Evolutionary conservation across 1,140 invertebrate species (phyloP).

Genomic region (Drosophila mojavensis): DNA sequence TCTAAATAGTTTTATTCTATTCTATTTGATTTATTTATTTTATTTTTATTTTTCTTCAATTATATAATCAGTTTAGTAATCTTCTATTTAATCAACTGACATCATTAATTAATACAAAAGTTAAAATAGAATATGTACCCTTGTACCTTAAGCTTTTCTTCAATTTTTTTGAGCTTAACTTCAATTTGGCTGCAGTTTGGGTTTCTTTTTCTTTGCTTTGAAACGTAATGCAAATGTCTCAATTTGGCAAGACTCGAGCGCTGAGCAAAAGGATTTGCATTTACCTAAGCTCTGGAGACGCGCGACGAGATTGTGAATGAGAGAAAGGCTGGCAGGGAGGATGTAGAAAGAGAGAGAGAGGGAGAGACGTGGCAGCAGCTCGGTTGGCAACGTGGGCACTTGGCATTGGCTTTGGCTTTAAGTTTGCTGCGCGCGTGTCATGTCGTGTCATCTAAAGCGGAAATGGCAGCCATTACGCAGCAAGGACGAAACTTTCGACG

Average conservation of each 20-base stretch:
- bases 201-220: not conserved
- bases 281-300: conserved; percentile 54
- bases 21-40: too few species aligned
- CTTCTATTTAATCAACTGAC: too few species aligned
- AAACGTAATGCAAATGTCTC: conserved; percentile 54
- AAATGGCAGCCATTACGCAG: conserved; percentile 61
- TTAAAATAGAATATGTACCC: too few species aligned
- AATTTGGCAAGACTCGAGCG: conserved; percentile 33
- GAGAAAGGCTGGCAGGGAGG: not conserved
- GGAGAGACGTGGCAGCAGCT: conserved; percentile 5
- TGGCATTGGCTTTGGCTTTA: conserved; percentile 30
- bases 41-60: too few species aligned
- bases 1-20: too few species aligned
- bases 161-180: too few species aligned
- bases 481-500: conserved; percentile 54
- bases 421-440: conserved; percentile 34
- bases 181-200: conserved; percentile 6
- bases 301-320: conserved; percentile 6
- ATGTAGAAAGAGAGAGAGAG: not conserved
- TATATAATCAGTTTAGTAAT: too few species aligned
- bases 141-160: too few species aligned
- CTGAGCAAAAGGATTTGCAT: conserved; percentile 57
- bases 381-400: conserved; percentile 14
- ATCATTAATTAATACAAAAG: too few species aligned
- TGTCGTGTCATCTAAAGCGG: conserved; percentile 45